Conservation (phyloP, 2,113 vertebrate species). For the Leucoraja erinaceus region DNA sequence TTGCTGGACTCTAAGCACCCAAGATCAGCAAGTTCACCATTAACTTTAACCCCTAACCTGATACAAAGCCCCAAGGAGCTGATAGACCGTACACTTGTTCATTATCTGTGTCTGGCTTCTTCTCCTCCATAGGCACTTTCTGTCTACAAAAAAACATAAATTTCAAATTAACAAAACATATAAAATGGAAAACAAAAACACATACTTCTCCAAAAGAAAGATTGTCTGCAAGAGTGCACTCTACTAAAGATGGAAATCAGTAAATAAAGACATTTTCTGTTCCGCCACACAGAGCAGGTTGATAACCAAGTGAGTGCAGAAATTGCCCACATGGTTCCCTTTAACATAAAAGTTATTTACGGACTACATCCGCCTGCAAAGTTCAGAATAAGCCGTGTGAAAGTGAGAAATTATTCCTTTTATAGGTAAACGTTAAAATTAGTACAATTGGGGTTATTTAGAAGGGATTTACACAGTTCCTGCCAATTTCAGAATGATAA, state of each 20-base stretch:
- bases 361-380: not conserved
- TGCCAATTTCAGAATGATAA: too few relatives aligned
- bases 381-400: not conserved
- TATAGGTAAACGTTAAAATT: too few relatives aligned
- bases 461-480: too few relatives aligned
- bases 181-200: constrained; percentile 30
- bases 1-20: not conserved
- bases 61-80: constrained; percentile 22
- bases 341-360: not conserved
- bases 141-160: constrained; percentile 36
- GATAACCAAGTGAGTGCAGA: too few relatives aligned
- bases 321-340: not conserved
- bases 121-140: constrained; percentile 33
- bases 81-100: constrained; percentile 30
- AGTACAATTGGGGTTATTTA: too few relatives aligned
- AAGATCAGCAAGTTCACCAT: not conserved
- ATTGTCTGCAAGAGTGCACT: constrained; percentile 10
- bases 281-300: too few relatives aligned
- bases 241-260: not conserved
- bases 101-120: constrained; percentile 33
- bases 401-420: too few relatives aligned
- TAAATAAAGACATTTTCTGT: not conserved
- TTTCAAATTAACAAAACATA: constrained; percentile 35
- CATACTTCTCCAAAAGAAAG: constrained; percentile 28
- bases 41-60: not conserved